phyloP scores from a whole-genome alignment of 2,797 vertebrate species.

The Pangasius sanitwongsei region DNA sequence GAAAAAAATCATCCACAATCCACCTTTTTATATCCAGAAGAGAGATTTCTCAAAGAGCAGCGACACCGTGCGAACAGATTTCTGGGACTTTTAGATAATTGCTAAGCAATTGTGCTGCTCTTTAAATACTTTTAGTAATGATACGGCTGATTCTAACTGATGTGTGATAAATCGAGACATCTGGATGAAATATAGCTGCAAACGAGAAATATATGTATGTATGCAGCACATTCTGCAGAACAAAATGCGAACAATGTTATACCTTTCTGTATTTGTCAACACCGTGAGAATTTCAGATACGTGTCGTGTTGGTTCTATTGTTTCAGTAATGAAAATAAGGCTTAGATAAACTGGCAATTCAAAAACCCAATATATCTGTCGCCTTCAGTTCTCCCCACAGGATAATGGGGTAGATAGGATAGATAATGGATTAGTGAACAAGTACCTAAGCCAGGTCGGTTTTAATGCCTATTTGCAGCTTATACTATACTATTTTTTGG shows the following conservation, averaged over 20 bases:
- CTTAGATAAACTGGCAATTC: background rate
- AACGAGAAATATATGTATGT: background rate
- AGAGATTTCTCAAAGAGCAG: conserved; percentile 26
- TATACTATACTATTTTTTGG: background rate
- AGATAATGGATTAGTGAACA: background rate
- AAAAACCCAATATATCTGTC: background rate
- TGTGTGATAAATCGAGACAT: background rate
- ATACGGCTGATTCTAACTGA: background rate
- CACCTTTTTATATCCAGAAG: background rate
- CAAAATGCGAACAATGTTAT: background rate
- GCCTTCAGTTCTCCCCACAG: background rate
- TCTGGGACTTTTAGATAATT: background rate
- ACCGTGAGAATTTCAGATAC: background rate
- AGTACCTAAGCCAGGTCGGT: background rate
- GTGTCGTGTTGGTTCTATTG: background rate
- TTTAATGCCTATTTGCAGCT: background rate
- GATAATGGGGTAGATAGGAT: background rate
- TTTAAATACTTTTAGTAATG: background rate
- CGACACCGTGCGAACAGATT: conserved; percentile 47
- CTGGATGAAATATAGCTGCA: background rate
- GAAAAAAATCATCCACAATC: background rate
- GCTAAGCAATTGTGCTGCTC: background rate
- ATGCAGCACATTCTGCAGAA: background rate
- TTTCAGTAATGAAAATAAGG: background rate
- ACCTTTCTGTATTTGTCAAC: background rate